These are phyloP conservation scores for Nothocercus nigrocapillus DNA, from an alignment of 2,113 vertebrate genomes.

Conservation along the genomic window DNA sequence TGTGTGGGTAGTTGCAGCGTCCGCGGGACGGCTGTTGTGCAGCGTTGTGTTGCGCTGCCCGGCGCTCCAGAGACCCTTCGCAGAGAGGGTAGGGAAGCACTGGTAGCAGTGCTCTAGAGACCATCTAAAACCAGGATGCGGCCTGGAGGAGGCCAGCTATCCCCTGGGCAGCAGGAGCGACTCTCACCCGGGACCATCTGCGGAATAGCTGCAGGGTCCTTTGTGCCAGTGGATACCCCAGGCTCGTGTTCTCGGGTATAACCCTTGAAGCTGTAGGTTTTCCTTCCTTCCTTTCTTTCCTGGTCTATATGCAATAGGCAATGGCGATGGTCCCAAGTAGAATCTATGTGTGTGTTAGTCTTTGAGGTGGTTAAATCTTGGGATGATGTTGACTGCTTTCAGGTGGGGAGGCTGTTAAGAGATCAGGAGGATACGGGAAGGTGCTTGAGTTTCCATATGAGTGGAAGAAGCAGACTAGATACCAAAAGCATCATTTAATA, in stretches of 20 bases:
- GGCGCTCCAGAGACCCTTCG: constrained; percentile 31
- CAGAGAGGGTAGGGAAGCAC: background rate
- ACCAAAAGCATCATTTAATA: background rate
- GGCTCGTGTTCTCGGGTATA: background rate
- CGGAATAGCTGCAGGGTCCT: background rate
- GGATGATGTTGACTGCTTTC: background rate
- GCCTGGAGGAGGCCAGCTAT: background rate
- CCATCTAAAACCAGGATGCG: background rate
- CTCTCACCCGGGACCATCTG: background rate
- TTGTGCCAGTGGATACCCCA: background rate
- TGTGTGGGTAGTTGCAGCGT: constrained; percentile 1
- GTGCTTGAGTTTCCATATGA: background rate
- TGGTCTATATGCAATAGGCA: background rate
- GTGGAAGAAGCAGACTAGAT: background rate
- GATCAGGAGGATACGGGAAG: background rate
- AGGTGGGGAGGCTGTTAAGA: background rate
- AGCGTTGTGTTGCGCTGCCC: constrained; percentile 6
- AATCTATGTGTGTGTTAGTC: background rate
- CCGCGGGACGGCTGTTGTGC: constrained; percentile 22
- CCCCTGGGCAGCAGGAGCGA: background rate
- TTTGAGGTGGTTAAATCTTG: background rate
- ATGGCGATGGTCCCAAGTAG: background rate
- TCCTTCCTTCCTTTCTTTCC: background rate
- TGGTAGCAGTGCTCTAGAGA: background rate
- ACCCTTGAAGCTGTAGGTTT: background rate